These are phyloP conservation scores for Neoniphon sammara DNA, from an alignment of 2,797 vertebrate species.

Conservation along the genomic window DNA sequence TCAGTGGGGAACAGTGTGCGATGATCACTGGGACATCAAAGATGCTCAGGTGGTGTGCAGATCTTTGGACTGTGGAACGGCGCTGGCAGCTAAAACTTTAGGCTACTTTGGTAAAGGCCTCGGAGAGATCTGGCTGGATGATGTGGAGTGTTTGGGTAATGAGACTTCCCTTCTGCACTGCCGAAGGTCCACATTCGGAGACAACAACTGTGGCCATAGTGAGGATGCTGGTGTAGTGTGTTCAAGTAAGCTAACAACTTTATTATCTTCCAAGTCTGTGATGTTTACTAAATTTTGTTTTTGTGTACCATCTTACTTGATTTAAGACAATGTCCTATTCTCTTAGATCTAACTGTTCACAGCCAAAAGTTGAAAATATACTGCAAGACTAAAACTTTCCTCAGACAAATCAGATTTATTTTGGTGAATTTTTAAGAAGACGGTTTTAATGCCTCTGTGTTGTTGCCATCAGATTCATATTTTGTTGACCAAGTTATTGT, in stretches of 20 bases:
- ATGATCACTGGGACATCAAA: slow-evolving; percentile 71
- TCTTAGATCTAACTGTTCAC: no score
- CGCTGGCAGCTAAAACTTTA: slow-evolving; percentile 41
- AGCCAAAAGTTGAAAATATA: no score
- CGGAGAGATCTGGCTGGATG: slow-evolving; percentile 71
- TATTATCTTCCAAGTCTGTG: background rate
- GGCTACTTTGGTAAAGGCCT: slow-evolving; percentile 69
- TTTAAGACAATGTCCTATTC: background rate
- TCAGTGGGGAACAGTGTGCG: slow-evolving; percentile 77
- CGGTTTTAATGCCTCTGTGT: no score
- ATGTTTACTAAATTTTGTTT: background rate
- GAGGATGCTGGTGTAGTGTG: slow-evolving; percentile 77
- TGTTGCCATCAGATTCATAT: no score
- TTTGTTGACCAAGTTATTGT: no score
- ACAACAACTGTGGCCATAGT: slow-evolving; percentile 70
- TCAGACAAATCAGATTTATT: no score
- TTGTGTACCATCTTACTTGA: background rate
- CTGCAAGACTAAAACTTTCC: no score
- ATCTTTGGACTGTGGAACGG: slow-evolving; percentile 71
- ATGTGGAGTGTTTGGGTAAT: slow-evolving; percentile 66
- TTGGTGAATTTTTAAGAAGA: no score
- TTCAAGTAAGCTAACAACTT: slow-evolving; percentile 57
- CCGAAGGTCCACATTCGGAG: slow-evolving; percentile 39
- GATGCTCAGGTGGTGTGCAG: slow-evolving; percentile 75
- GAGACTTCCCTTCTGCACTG: slow-evolving; percentile 71